Evolutionary conservation across 2,113 vertebrate species (phyloP), one percentile per base, ranked within the genome.

Genomic region (Bos javanicus): DNA sequence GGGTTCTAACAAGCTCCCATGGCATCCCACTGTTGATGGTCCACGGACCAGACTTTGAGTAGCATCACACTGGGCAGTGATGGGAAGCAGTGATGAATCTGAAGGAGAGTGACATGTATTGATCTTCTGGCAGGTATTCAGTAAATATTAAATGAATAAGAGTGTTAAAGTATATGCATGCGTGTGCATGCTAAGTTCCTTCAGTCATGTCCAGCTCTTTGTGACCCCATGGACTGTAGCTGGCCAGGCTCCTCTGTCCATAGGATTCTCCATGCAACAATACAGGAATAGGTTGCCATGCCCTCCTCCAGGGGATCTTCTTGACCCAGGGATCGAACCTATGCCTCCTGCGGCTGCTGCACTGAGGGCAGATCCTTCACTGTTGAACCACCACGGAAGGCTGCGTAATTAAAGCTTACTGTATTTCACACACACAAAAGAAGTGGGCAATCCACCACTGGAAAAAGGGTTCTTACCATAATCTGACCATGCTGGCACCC

Each of bases 271-370:
- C 11, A 74, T 39, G 36, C 10, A 74, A 39, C 67, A 74, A 74
- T 39, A 39, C 21, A 23, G 67, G 10, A 71, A 6, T 74, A 13
- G 19, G 67, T 39, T 39, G 21, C 21, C 4, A 74, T 39, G 21
- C 21, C 36, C 19, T 71, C 67, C n/a, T 74, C 67, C 67, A 74
- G 36, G 67, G 21, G 67, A 74, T 74, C 36, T 74, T 74, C 67
- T 11, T 0, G 2, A 74, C n/a, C 19, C 10, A 74, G 19, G 67
- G 67, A 39, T 39, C 0, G 2, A 74, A 74, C 4, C 19, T 39
- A 23, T 2, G 2, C 10, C 67, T 74, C 67, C 6, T 74, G 67
- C 0, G 2, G 19, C 67, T 39, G 19, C 67, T 74, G 36, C 10
- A 23, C 3, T 39, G 5, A 2, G 0, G n/a, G 19, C 10, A 39